phyloP scores from a whole-genome alignment of 2,113 vertebrate species.

The Amphiprion percula region DNA sequence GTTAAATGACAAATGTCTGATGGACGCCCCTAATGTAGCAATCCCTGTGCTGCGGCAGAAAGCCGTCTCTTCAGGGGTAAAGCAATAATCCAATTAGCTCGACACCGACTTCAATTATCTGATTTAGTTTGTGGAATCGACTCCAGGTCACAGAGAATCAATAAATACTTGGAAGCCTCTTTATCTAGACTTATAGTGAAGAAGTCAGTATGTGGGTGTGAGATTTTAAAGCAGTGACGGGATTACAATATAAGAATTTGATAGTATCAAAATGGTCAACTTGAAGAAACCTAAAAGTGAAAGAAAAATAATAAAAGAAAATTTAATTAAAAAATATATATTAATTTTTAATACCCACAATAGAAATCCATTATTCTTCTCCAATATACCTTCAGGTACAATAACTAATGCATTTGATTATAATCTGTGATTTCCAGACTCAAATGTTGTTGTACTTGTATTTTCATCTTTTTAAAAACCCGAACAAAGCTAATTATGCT shows the following conservation, averaged over 20 bases:
- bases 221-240: conserved; percentile 28
- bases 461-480: conserved; percentile 77
- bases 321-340: conserved; percentile 6
- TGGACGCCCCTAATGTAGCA: conserved; percentile 73
- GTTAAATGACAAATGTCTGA: conserved; percentile 74
- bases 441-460: conserved; percentile 78
- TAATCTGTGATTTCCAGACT: conserved; percentile 63
- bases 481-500: conserved; percentile 87
- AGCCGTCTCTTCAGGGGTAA: conserved; percentile 79
- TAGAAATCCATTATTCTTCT: conserved; percentile 39
- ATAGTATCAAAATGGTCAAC: background rate
- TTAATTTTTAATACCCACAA: conserved; percentile 28
- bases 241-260: conserved; percentile 21
- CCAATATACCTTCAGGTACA: conserved; percentile 65
- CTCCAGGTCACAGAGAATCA: conserved; percentile 81
- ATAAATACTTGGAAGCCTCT: conserved; percentile 78
- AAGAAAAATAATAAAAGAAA: background rate
- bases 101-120: conserved; percentile 87
- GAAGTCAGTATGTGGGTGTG: conserved; percentile 35
- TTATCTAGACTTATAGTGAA: conserved; percentile 73
- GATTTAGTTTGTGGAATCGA: conserved; percentile 86
- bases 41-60: conserved; percentile 59
- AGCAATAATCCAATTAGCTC: conserved; percentile 88
- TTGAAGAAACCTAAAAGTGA: conserved; percentile 3
- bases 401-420: conserved; percentile 67